These are phyloP conservation scores for Xylota sylvarum DNA, from an alignment of 2,888 invertebrate genomes.

Conservation along the genomic window DNA sequence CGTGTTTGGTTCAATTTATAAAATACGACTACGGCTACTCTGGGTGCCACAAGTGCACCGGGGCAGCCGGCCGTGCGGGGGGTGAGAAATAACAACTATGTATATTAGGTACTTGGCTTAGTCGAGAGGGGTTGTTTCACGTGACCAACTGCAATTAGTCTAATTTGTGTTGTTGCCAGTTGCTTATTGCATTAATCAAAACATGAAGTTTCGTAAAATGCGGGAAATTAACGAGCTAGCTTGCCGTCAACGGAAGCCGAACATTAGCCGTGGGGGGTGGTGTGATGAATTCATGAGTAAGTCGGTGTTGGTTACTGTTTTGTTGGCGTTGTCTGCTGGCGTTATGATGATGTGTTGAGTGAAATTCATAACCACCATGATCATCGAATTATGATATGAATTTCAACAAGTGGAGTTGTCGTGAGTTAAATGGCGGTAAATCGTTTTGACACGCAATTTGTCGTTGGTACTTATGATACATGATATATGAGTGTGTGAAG, in stretches of 20 bases:
- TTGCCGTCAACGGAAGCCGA: constrained; percentile 74
- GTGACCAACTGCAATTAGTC: constrained; percentile 78
- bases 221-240: constrained; percentile 66
- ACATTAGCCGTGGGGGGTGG: constrained; percentile 65
- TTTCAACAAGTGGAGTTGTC: constrained; percentile 61
- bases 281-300: constrained; percentile 42
- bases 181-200: constrained; percentile 84
- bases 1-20: constrained; percentile 64
- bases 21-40: constrained; percentile 57
- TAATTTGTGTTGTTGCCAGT: constrained; percentile 82
- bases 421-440: constrained; percentile 68
- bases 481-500: constrained; percentile 1
- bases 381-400: constrained; percentile 70
- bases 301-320: constrained; percentile 32
- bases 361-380: constrained; percentile 71
- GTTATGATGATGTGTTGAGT: constrained; percentile 49
- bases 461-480: constrained; percentile 41
- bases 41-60: constrained; percentile 54
- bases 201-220: constrained; percentile 74
- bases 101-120: neutral
- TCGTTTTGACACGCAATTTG: constrained; percentile 72
- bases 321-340: constrained; percentile 30
- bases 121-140: constrained; percentile 35
- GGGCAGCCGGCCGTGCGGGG: neutral
- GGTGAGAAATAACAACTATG: constrained; percentile 30